Base-by-base conservation (phyloP, 2,797 vertebrate species). In the Cirrhinus mrigala region DNA sequence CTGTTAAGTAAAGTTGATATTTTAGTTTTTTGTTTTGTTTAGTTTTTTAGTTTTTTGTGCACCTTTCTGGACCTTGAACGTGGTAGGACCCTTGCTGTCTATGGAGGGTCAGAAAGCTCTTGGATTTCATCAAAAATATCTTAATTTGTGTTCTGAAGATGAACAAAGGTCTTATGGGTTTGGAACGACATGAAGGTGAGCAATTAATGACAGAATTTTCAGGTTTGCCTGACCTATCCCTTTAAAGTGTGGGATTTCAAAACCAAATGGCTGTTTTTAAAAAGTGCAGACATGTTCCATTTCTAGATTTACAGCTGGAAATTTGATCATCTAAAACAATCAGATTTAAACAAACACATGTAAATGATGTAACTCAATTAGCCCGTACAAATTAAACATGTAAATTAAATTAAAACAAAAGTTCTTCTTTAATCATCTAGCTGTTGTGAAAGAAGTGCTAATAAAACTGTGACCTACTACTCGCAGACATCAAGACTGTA, bases 401-500 rank as follows among this genome's bases (percentile, higher is more conserved):
- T 11, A 24, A 40, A n/a, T 18, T 66, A 15, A 40, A 78, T 18
- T 5, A 40, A 77, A 77, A 60, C 22, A 73, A 84, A 54, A 29
- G 9, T 29, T 58, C 0, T 27, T 81, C 46, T 79, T 81, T 33
- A 48, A 54, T 46, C 33, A 18, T 27, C 7, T 27, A 22, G 27
- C 80, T 76, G 15, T 74, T 46, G 20, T 46, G 11, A 22, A 16
- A 40, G 10, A 80, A 54, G 62, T 46, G n/a, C 15, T 44, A 66
- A 20, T 54, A 56, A 54, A 48, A 83, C 62, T 24, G 60, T 50
- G 75, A 70, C 79, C 48, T 27, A 44, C 62, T 77, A 54, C 66
- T 62, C 60, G 18, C 81, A 88, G 77, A 88, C 79, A 60, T 74
- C 27, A 18, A 68, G 64, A 79, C 73, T 66, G 56, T n/a, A 79